Base-by-base conservation (phyloP, 2,113 vertebrate species). In the Monarcha castaneiventris region DNA sequence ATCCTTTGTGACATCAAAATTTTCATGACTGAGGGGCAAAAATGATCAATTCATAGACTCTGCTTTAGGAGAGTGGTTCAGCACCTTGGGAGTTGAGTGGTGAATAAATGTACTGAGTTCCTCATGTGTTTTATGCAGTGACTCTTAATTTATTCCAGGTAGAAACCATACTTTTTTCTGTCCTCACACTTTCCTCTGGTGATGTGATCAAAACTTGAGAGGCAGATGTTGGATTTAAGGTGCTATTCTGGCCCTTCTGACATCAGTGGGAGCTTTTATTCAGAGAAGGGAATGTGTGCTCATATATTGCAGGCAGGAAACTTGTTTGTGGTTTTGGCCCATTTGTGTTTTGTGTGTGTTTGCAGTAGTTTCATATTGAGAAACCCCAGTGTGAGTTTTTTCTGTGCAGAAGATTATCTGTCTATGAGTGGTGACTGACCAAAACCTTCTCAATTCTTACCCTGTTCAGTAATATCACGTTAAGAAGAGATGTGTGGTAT, bases 11-110 rank as follows among this genome's bases (percentile, higher is more conserved):
- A n/a, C n/a, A 10, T 9, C 4, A 3, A 68, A 72, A 48, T 35
- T 29, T 68, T 79, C 25, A 23, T 10, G 12, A 13, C 17, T 7
- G 0, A 0, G 1, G 35, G 49, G 26, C 13, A 69, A 20, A 54
- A 32, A 19, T 3, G 18, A 69, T 30, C 1, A 0, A 43, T 62
- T 61, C 37, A 23, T 14, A 59, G 41, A 20, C 8, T 54, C 9
- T 39, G 39, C 5, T 25, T 83, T 73, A 29, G 16, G 14, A 83
- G 49, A 49, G 16, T 44, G 54, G 21, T 37, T 56, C 5, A 14
- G 20, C 16, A 67, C 27, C 30, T 51, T 69, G 58, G 30, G 54
- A 84, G 59, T 9, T 51, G 46, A 72, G 55, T 29, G 22, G 16
- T 69, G 46, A 62, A 62, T 49, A 87, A 93, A 59, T 21, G 35